Evolutionary conservation across 2,797 vertebrate genomes (phyloP).

Genomic region (Diglossa cyanea): DNA sequence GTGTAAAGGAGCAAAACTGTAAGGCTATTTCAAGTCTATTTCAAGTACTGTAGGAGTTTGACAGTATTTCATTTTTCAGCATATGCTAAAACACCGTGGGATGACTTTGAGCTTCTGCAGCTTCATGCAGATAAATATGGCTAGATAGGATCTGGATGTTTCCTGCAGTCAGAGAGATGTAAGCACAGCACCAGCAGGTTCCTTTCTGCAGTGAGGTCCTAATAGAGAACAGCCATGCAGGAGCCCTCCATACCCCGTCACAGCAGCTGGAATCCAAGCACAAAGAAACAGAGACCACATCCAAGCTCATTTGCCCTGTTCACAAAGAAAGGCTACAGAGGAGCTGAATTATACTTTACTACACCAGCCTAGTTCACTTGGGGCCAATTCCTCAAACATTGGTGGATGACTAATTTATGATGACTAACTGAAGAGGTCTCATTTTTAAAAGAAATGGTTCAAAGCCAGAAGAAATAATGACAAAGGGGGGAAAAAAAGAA

Average conservation of each 20-base stretch:
- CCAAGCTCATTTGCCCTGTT: background rate
- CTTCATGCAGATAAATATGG: conserved; percentile 42
- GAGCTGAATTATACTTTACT: background rate
- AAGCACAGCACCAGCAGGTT: conserved; percentile 5
- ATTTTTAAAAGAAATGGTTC: conserved; percentile 24
- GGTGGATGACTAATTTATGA: conserved; percentile 26
- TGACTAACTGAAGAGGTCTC: conserved; percentile 4
- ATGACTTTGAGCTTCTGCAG: conserved; percentile 36
- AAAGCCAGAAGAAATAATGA: conserved; percentile 23
- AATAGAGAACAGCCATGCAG: background rate
- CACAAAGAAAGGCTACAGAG: background rate
- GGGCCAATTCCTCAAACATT: background rate
- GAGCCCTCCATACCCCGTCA: background rate
- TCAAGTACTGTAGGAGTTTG: conserved; percentile 58
- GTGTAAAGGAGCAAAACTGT: conserved; percentile 10
- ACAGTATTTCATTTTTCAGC: conserved; percentile 55
- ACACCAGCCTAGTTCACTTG: background rate
- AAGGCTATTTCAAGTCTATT: conserved; percentile 55
- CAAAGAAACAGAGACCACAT: background rate
- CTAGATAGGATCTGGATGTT: conserved; percentile 25
- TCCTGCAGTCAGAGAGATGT: conserved; percentile 20
- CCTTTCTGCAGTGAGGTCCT: background rate
- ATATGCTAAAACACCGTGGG: conserved; percentile 47
- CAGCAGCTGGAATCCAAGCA: conserved; percentile 12
- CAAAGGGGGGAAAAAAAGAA: background rate